phyloP scores from a whole-genome alignment of 1,140 invertebrate species.

The Campoletis sonorensis region DNA sequence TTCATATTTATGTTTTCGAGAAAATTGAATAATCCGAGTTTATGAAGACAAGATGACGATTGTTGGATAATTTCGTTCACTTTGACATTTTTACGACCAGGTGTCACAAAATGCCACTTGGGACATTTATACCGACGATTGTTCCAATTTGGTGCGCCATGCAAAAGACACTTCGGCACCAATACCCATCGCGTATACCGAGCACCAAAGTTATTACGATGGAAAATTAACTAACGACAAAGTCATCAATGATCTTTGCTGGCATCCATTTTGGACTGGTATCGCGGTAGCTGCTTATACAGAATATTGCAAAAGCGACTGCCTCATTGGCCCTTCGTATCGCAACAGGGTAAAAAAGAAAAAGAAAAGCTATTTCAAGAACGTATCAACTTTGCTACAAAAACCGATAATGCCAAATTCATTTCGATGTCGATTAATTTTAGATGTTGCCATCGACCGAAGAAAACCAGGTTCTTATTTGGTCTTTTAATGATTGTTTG shows the following conservation, averaged over 20 bases:
- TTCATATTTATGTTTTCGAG: no score
- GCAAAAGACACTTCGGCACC: conserved; percentile 66
- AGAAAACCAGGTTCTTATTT: conserved; percentile 82
- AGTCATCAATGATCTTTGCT: conserved; percentile 81
- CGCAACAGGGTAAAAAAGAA: conserved; percentile 35
- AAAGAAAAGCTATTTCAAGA: no score
- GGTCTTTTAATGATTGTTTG: conserved; percentile 84
- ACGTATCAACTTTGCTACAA: not conserved
- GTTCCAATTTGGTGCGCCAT: conserved; percentile 74
- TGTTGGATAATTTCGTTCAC: no score
- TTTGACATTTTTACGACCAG: conserved; percentile 41
- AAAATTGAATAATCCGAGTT: not conserved
- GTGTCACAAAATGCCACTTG: conserved; percentile 77
- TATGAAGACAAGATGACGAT: no score
- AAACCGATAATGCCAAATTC: not conserved
- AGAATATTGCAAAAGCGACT: conserved; percentile 68
- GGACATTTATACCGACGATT: conserved; percentile 83
- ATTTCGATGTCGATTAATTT: not conserved
- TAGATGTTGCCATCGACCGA: conserved; percentile 76
- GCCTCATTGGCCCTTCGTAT: conserved; percentile 57
- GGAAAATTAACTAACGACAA: conserved; percentile 79
- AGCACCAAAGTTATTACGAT: conserved; percentile 81
- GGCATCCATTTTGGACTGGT: conserved; percentile 84
- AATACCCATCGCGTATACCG: conserved; percentile 74
- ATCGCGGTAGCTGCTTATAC: conserved; percentile 81